phyloP scores from a whole-genome alignment of 2,113 vertebrate genomes.

The Prietella phreatophila region DNA sequence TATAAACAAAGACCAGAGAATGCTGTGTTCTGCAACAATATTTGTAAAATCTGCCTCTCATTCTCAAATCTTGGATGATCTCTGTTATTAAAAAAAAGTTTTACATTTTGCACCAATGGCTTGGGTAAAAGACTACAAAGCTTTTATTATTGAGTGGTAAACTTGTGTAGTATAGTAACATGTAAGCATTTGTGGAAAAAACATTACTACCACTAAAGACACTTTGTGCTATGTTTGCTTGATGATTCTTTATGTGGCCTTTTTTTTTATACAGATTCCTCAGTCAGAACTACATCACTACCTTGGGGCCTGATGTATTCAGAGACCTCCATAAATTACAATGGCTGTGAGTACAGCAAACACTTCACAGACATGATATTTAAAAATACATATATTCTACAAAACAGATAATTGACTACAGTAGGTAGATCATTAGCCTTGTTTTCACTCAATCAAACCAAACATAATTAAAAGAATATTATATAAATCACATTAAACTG shows the following conservation, averaged over 20 bases:
- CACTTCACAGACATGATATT: background rate
- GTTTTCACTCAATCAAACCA: background rate
- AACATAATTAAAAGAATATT: background rate
- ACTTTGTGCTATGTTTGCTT: background rate
- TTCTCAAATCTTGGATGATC: background rate
- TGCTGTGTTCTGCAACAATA: background rate
- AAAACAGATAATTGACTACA: background rate
- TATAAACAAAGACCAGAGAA: background rate
- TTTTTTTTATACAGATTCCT: slow-evolving; percentile 69
- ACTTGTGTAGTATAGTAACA: background rate
- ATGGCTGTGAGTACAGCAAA: slow-evolving; percentile 72
- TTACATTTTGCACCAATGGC: background rate
- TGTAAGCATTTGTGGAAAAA: background rate
- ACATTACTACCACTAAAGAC: background rate
- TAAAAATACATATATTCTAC: background rate
- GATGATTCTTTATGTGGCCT: background rate
- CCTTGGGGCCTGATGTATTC: slow-evolving; percentile 70
- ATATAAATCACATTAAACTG: background rate
- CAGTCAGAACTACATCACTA: slow-evolving; percentile 71
- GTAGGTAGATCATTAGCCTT: background rate
- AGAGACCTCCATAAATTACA: slow-evolving; percentile 69
- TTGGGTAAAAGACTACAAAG: background rate
- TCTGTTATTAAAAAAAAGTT: background rate
- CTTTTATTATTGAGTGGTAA: background rate
- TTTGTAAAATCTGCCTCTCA: background rate